Base-by-base conservation (phyloP, 2,888 invertebrate genomes). In the Trichacis sp. region DNA sequence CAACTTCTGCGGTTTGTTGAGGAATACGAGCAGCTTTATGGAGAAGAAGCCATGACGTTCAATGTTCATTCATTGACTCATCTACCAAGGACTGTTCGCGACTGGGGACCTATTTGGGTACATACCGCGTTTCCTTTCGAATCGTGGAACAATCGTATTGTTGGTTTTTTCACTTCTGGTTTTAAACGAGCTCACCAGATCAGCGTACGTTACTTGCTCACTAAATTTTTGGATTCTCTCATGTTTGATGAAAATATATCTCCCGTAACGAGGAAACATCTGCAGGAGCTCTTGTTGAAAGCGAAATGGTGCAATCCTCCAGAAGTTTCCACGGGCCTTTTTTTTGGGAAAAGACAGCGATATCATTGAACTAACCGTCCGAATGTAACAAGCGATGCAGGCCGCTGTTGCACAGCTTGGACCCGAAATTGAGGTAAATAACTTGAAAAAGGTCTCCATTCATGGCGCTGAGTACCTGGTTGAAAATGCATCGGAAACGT, bases 131-230 rank as follows among this genome's bases (percentile, higher is more conserved):
- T 14, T 12, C 20, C 30, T 43, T 53, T 53, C 17, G 45, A 43
- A 24, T 3, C 43, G 5, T 53, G 53, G 53, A 53, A 53, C 14
- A 53, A 43, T 2, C n/a, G 17, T 5, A 45, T 53, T 24, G 33
- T 12, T 11, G 45, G 30, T 15, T 29, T 43, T 14, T 1, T 53
- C 1, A 42, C 52, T 2, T 19, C n/a, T 12, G 19, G 42, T 24
- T 20, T 1, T 6, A 30, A 29, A 20, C 40, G 40, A 8, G 52
- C 24, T 5, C 18, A 20, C 12, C 52, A 52, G 20, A 42, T 52
- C n/a, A 40, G 38, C 2, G 2, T 4, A 2, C 1, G 52, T 4
- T 52, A 52, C 11, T 42, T 52, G 9, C 15, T 52, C 6, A 15
- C 17, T 1, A 52, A 29, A 12, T 52, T 52, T 29, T 15, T 52